Evolutionary conservation across 2,797 vertebrate species (phyloP).

Genomic region (Tokudaia tokunoshimensis): DNA sequence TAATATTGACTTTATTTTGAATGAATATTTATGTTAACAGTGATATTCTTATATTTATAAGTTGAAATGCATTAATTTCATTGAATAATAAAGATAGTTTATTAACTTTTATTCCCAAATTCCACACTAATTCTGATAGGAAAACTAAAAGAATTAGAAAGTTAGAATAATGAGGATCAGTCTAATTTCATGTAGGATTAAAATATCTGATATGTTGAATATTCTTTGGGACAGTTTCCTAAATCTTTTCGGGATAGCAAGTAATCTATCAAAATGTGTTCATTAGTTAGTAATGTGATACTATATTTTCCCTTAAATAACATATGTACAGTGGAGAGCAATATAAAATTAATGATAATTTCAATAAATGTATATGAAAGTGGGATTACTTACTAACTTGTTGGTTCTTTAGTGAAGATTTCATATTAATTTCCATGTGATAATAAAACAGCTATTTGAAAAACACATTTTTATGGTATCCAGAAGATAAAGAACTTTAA

Average conservation of each 20-base stretch:
- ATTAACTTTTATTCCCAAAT: conserved; percentile 2
- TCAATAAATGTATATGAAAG: conserved; percentile 34
- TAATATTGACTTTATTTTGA: background rate
- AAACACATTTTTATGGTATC: background rate
- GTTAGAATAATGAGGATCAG: background rate
- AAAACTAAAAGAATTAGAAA: conserved; percentile 12
- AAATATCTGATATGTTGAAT: background rate
- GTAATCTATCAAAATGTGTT: background rate
- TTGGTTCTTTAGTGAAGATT: background rate
- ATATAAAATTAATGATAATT: background rate
- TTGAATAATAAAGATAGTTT: conserved; percentile 20
- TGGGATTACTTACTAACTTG: background rate
- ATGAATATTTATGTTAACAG: conserved; percentile 1
- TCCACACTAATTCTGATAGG: background rate
- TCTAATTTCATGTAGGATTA: conserved; percentile 16
- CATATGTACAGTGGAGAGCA: background rate
- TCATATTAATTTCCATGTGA: conserved; percentile 14
- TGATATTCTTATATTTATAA: background rate
- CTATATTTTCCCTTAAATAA: conserved; percentile 21
- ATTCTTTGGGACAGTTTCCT: background rate
- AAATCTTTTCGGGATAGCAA: background rate
- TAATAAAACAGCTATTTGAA: background rate
- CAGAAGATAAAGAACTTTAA: conserved; percentile 8
- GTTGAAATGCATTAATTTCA: background rate
- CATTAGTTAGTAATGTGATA: conserved; percentile 23